These are phyloP conservation scores for Vulpes lagopus DNA, from an alignment of 2,113 vertebrate genomes.

Conservation along the genomic window DNA sequence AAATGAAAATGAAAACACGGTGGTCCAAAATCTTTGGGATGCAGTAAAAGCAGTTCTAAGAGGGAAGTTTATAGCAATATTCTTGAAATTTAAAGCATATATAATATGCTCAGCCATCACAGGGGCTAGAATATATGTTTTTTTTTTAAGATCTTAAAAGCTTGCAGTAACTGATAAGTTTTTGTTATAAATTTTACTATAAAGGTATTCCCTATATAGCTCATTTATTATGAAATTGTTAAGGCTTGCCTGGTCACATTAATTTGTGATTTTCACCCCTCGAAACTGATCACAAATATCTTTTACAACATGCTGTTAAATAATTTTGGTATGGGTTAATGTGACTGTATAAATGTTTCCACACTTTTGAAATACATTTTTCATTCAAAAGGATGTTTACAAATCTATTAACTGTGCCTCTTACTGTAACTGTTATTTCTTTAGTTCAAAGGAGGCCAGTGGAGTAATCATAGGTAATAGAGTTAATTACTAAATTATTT, in stretches of 20 bases:
- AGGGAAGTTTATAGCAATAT: not conserved
- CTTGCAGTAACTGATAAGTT: not conserved
- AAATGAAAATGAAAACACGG: not conserved
- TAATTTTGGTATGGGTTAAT: conserved; percentile 33
- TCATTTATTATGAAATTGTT: conserved; percentile 20
- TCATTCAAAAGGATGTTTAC: conserved; percentile 31
- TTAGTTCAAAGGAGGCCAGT: conserved; percentile 8
- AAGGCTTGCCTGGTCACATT: not conserved
- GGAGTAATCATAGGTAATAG: not conserved
- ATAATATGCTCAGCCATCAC: not conserved
- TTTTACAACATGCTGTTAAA: not conserved
- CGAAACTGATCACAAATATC: not conserved
- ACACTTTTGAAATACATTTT: not conserved
- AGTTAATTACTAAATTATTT: conserved; percentile 11
- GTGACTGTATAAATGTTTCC: not conserved
- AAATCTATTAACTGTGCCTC: not conserved
- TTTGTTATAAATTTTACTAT: conserved; percentile 22
- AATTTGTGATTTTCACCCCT: not conserved
- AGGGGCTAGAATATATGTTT: not conserved
- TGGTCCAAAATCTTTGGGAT: not conserved
- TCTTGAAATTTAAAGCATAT: conserved; percentile 34
- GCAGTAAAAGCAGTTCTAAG: not conserved
- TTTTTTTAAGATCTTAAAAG: conserved; percentile 33
- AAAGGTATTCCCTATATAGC: not conserved
- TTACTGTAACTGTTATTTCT: not conserved